Conservation (phyloP, 2,888 invertebrate genomes). For the Hydropsyche betteni region DNA sequence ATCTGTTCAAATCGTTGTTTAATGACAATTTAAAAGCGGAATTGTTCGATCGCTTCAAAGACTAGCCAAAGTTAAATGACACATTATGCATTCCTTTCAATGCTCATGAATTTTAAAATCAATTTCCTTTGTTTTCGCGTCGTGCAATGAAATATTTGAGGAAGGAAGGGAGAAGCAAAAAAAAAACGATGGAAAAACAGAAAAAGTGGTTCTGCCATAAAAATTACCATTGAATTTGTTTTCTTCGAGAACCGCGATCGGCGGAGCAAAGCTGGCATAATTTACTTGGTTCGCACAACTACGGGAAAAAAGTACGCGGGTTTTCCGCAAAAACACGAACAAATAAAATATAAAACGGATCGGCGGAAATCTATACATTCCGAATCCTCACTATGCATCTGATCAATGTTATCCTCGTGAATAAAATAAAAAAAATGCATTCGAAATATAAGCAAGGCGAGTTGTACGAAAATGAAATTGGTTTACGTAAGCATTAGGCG, state of each 20-base stretch:
- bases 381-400: not conserved
- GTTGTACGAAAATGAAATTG: no score
- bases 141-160: slow-evolving; percentile 14
- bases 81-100: not conserved
- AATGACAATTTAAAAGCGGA: no score
- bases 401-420: not conserved
- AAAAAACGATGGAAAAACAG: slow-evolving; percentile 12
- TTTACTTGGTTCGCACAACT: slow-evolving; percentile 15
- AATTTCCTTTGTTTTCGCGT: slow-evolving; percentile 21
- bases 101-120: slow-evolving; percentile 23
- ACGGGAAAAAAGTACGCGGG: slow-evolving; percentile 6
- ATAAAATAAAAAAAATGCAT: not conserved
- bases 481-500: no score
- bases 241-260: slow-evolving; percentile 23
- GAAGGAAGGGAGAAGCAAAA: not conserved
- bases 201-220: slow-evolving; percentile 24
- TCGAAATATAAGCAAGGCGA: no score
- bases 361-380: not conserved
- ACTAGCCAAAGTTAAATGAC: no score
- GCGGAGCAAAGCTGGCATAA: slow-evolving; percentile 25
- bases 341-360: slow-evolving; percentile 9
- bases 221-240: slow-evolving; percentile 27
- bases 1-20: no score
- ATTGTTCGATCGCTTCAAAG: no score
- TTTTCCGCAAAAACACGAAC: not conserved